Evolutionary conservation across 2,888 invertebrate species (phyloP).

Genomic region (Xestobium rufovillosum): DNA sequence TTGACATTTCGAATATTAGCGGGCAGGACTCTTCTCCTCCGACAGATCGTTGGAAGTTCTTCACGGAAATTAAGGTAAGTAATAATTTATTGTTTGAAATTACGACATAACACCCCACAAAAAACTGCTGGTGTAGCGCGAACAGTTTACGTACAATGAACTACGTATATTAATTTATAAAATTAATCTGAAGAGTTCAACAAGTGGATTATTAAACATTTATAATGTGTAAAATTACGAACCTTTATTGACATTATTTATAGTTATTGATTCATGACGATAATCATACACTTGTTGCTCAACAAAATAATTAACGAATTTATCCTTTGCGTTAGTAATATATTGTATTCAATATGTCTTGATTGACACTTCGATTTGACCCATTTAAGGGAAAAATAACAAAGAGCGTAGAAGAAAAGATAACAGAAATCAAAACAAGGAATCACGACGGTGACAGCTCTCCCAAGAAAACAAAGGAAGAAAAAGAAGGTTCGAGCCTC

Average conservation of each 20-base stretch:
- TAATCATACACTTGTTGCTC: not conserved
- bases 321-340: too few species aligned
- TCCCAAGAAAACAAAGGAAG: slow-evolving; percentile 38
- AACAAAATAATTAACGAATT: not conserved
- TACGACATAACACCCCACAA: too few species aligned
- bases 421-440: slow-evolving; percentile 55
- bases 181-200: too few species aligned
- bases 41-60: slow-evolving; percentile 65
- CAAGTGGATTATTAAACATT: too few species aligned
- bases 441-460: slow-evolving; percentile 36
- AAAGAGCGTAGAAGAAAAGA: slow-evolving; percentile 70
- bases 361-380: too few species aligned
- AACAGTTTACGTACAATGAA: too few species aligned
- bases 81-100: slow-evolving; percentile 5
- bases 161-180: too few species aligned
- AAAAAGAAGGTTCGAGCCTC: slow-evolving; percentile 54
- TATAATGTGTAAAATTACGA: not conserved
- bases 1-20: slow-evolving; percentile 45
- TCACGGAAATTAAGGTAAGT: slow-evolving; percentile 55
- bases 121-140: too few species aligned
- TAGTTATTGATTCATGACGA: not conserved
- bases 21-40: slow-evolving; percentile 42
- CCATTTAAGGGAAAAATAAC: slow-evolving; percentile 55
- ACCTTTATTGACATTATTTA: slow-evolving; percentile 1
- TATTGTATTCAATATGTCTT: too few species aligned